Base-by-base conservation (phyloP, 2,113 vertebrate genomes). In the Tympanuchus pallidicinctus region DNA sequence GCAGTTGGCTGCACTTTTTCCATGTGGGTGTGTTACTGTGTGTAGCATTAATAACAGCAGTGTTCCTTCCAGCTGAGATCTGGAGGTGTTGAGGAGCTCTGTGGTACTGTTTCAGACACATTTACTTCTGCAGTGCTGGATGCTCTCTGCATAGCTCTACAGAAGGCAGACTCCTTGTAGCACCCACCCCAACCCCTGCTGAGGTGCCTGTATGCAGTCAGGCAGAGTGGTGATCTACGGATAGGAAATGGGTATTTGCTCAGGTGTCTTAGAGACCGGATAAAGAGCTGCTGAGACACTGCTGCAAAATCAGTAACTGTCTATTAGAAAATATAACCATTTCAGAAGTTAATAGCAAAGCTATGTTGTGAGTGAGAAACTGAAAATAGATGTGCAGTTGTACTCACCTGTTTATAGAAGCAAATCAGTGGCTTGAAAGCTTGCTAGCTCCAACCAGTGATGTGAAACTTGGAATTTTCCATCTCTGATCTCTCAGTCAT, bases 111-210 rank as follows among this genome's bases (percentile, higher is more conserved):
- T 93, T 83, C 70, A 78, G 52, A 20, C 17, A 48, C 48, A 10
- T 82, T 75, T 86, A 28, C 92, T 90, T 92, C 48, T 63, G 28
- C 4, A 65, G 13, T 50, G 30, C 43, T 79, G 42, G 38, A 36
- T 38, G n/a, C 21, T 66, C 36, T 70, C 64, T 70, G 36, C 54
- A 66, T 74, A 42, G 0, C 0, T 45, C 36, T 52, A 12, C 34
- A 64, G 48, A 92, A 86, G 81, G 54, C 40, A 54, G 86, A 65
- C 45, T 91, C 89, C 74, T 67, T 9, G 40, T 84, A 69, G 38
- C 22, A 18, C 65, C 82, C 71, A 40, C 54, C 21, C 66, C n/a
- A 75, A 50, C 77, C 59, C 32, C 42, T 4, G 32, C 42, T 54
- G 19, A 71, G 34, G 6, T 86, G 11, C 34, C 54, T 76, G 21